These are phyloP conservation scores for Podargus strigoides DNA, from an alignment of 2,797 vertebrate genomes.

Conservation along the genomic window DNA sequence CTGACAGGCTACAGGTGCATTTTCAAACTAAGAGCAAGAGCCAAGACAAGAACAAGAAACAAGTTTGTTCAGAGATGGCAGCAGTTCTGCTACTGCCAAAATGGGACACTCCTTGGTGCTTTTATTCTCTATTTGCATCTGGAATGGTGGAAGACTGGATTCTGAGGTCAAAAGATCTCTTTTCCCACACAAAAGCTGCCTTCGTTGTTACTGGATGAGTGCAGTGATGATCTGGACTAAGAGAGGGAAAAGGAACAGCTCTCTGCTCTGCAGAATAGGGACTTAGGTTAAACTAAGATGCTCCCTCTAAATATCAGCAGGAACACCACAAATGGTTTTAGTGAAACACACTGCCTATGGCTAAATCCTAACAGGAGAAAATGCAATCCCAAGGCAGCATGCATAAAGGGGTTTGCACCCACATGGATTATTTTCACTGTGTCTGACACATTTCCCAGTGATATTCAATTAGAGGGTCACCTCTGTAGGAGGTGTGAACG, in stretches of 20 bases:
- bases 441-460: constrained; percentile 41
- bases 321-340: not conserved
- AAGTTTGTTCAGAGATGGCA: not conserved
- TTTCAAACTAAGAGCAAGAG: not conserved
- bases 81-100: not conserved
- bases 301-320: not conserved
- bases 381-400: not conserved
- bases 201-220: not conserved
- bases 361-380: not conserved
- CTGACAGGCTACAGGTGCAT: not conserved
- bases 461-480: constrained; percentile 57
- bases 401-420: not conserved
- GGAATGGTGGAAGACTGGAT: not conserved
- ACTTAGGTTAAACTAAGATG: not conserved
- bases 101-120: not conserved
- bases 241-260: not conserved
- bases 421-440: constrained; percentile 7
- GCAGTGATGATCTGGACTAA: not conserved
- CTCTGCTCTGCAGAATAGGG: not conserved
- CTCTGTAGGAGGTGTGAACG: not conserved
- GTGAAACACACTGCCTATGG: not conserved
- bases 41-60: not conserved
- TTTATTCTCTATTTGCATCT: not conserved
- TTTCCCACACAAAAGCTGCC: not conserved
- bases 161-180: not conserved